Evolutionary conservation across 2,113 vertebrate species (phyloP), one percentile per base, ranked within the genome.

Genomic region (Archocentrus centrarchus): DNA sequence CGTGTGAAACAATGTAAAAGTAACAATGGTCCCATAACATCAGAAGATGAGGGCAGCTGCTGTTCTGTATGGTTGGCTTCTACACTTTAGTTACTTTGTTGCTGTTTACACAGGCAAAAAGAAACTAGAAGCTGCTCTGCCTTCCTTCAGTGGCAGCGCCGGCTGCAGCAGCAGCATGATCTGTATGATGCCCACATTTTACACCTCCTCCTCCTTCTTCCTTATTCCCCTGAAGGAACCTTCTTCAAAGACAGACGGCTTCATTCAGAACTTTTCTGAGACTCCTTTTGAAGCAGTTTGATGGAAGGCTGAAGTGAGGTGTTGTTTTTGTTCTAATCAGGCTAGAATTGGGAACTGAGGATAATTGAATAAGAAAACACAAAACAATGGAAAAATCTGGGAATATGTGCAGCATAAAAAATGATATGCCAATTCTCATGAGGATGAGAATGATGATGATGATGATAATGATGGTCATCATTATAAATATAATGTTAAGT

Each of bases 181-280:
- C 66, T 32, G 66, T 73, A 73, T 73, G 27, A 73, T 73, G 24
- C 66, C 66, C 66, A 73, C 66, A 73, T 50, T 53, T 44, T 68
- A 0, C 13, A 22, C 44, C 47, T 32, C 66, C 66, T 53, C 44
- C 66, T 70, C 66, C 6, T 1, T 32, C 66, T 53, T 53, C 44
- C 44, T 30, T 7, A 5, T 32, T 13, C 44, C 44, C 66, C 66
- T 53, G 3, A 13, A 73, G 66, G 44, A 73, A 32, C 32, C 53
- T 53, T 27, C 66, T 73, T 73, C 66, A 73, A 73, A 73, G 66
- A 53, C 66, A 73, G 66, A 7, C 53, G 24, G 44, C 66, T 73
- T 73, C 44, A 73, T 73, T 53, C 66, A 30, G 66, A 73, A 73
- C 66, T 53, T 73, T 70, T 3, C 13, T 47, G 10, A 70, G 44